Conservation (phyloP, 2,888 invertebrate species). For the Pristionchus japonicus region DNA sequence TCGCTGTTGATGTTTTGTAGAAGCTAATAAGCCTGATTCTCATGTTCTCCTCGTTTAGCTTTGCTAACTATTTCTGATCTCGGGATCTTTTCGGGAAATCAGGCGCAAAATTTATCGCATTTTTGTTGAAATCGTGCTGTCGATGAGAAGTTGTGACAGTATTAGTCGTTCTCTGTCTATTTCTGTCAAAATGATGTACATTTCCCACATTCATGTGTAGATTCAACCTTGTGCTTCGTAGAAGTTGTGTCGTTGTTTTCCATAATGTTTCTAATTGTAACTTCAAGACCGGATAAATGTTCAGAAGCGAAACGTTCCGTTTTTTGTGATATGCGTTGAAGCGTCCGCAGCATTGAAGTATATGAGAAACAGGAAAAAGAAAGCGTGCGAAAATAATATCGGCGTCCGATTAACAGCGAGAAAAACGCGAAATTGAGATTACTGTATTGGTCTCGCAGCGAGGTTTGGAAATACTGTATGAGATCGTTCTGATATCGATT, state of each 20-base stretch:
- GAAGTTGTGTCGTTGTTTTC: not conserved
- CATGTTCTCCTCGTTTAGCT: too few species aligned
- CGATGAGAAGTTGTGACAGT: not conserved
- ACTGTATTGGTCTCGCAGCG: too few species aligned
- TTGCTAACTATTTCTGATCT: too few species aligned
- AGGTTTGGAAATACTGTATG: too few species aligned
- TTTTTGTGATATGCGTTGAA: too few species aligned
- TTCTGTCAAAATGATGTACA: not conserved
- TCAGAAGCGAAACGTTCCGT: not conserved
- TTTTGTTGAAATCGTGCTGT: not conserved
- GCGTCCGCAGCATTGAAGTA: too few species aligned
- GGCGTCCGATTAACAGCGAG: too few species aligned
- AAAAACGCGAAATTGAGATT: too few species aligned
- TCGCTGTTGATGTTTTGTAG: not conserved
- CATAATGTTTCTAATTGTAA: not conserved
- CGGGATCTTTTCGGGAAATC: too few species aligned
- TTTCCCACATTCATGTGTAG: not conserved
- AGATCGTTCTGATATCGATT: too few species aligned
- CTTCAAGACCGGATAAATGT: not conserved
- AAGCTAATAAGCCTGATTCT: not conserved
- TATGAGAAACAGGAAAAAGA: too few species aligned
- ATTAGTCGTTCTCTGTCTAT: not conserved
- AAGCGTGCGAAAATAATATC: too few species aligned
- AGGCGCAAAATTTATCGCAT: not conserved
- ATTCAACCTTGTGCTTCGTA: not conserved